A percentile compares a stretch with the other conserved stretches of the same genome.
Conservation (phyloP, 2,888 invertebrate species). For the Cheilosia grossa region DNA sequence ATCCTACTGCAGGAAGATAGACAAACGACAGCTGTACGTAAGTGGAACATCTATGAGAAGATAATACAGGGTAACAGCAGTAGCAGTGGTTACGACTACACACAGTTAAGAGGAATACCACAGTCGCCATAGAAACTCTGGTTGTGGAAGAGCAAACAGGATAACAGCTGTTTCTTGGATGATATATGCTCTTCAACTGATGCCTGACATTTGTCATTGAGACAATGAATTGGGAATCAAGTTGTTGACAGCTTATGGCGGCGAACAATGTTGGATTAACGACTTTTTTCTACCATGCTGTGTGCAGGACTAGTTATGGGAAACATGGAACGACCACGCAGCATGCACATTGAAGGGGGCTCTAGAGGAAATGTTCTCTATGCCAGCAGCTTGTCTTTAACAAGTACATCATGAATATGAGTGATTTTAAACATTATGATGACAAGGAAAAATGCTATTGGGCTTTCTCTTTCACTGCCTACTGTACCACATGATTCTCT, state of each 20-base stretch:
- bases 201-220: constrained; percentile 50
- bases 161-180: constrained; percentile 60
- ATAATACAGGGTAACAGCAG: background rate
- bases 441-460: too few relatives aligned
- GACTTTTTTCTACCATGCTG: constrained; percentile 15
- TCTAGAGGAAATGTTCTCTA: too few relatives aligned
- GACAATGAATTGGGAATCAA: constrained; percentile 52
- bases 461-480: too few relatives aligned
- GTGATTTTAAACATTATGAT: too few relatives aligned
- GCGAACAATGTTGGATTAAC: constrained; percentile 9
- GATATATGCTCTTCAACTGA: constrained; percentile 35
- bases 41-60: background rate
- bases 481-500: too few relatives aligned
- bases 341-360: too few relatives aligned
- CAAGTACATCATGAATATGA: too few relatives aligned
- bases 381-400: too few relatives aligned
- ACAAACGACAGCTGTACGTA: constrained; percentile 38
- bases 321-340: too few relatives aligned
- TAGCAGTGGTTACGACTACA: constrained; percentile 13
- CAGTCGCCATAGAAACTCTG: constrained; percentile 21
- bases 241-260: constrained; percentile 18
- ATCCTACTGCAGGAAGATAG: constrained; percentile 24
- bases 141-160: constrained; percentile 36
- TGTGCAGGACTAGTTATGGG: background rate
- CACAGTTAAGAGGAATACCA: constrained; percentile 34